Conservation (phyloP, 2,888 invertebrate genomes). For the Ecdyonurus torrentis region DNA sequence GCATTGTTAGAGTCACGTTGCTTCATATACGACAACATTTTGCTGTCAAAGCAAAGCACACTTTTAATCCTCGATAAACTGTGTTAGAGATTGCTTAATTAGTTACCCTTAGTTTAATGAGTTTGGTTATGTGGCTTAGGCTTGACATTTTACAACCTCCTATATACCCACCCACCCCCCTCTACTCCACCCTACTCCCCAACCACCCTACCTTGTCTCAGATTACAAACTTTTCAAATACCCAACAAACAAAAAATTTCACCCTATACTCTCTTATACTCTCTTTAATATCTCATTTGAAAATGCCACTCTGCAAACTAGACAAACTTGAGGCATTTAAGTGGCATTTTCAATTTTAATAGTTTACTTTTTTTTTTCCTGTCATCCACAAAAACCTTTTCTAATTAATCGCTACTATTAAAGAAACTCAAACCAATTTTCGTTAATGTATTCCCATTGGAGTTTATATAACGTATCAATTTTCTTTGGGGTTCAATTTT, state of each 20-base stretch:
- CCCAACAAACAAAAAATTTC: background rate
- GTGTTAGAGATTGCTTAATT: background rate
- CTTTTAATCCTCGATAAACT: background rate
- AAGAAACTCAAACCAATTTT: background rate
- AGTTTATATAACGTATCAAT: no score
- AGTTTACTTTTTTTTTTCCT: background rate
- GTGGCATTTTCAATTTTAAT: background rate
- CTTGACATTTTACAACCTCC: background rate
- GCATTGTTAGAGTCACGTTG: background rate
- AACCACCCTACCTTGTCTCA: background rate
- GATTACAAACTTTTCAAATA: background rate
- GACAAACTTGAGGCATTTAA: constrained; percentile 1
- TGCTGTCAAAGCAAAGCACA: background rate
- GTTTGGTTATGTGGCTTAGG: background rate
- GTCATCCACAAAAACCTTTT: background rate
- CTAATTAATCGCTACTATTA: background rate
- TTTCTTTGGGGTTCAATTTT: no score
- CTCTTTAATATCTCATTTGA: background rate
- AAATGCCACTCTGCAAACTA: background rate
- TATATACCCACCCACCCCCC: no score
- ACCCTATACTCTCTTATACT: background rate
- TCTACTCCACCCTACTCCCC: background rate
- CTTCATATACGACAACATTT: background rate
- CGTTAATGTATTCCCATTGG: background rate
- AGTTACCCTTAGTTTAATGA: background rate